Base-by-base conservation (phyloP, 2,888 invertebrate genomes). In the Aspidiotus destructor region DNA sequence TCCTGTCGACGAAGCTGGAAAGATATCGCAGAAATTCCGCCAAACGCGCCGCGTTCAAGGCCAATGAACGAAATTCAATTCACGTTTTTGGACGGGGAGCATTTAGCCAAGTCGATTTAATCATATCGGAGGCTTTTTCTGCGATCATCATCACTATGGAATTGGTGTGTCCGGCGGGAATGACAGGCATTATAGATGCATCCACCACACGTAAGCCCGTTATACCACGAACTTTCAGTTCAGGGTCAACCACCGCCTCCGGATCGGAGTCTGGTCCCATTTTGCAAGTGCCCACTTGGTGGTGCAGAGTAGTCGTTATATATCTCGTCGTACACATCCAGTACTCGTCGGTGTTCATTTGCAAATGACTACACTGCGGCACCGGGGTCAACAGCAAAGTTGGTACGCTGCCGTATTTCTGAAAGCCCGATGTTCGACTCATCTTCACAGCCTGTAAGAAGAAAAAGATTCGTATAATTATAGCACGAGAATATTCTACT, bases 141-240 rank as follows among this genome's bases (percentile, higher is more conserved):
- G 87, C 89, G 73, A 90, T 88, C 89, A 90, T 89, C 71, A 83
- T 87, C 1, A 82, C 82, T 0, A 89, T 87, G 0, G 87, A 85
- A 73, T 89, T 89, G 0, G 89, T 89, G 75, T 89, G 89, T 28
- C 85, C 86, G 0, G 88, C 85, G 0, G 85, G 84, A 57, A 90
- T 85, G 76, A 83, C 83, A 0, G 90, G 90, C 83, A 90, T 90
- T 55, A 90, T 82, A 72, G 88, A 88, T 0, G 88, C 88, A 75
- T 90, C 89, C 69, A 88, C 84, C 0, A 90, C 88, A 72, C 90
- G 79, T 54, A 90, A 77, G 7, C 83, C 81, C 13, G 81, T 78
- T 13, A 89, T 79, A 8, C 88, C 89, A 73, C 86, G 83, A 0
- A 86, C 84, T 72, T 79, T 79, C 67, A 86, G 75, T 73, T 82